These are phyloP conservation scores for Semotilus atromaculatus DNA, from an alignment of 2,797 vertebrate genomes.

Conservation along the genomic window DNA sequence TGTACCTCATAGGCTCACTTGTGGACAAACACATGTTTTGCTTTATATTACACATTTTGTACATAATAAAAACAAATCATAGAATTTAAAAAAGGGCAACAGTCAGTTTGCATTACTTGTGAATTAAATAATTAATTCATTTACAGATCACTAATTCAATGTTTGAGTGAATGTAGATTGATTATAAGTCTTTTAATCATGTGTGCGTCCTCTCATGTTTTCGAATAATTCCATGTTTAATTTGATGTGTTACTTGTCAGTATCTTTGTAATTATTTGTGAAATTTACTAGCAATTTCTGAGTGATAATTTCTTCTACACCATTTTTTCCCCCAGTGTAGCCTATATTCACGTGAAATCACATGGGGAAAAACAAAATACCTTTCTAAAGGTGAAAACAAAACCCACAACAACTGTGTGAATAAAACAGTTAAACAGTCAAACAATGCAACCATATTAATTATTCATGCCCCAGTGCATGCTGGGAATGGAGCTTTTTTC, in stretches of 20 bases:
- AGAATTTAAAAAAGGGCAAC: not conserved
- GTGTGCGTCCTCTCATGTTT: not conserved
- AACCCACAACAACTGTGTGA: not conserved
- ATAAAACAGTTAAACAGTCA: conserved; percentile 17
- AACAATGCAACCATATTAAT: conserved; percentile 14
- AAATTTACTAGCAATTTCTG: not conserved
- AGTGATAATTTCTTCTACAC: not conserved
- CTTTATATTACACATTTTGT: not conserved
- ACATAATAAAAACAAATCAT: not conserved
- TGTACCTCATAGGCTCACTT: not conserved
- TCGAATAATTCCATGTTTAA: not conserved
- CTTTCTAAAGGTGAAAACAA: not conserved
- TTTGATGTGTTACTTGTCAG: not conserved
- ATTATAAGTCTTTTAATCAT: not conserved
- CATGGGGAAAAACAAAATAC: not conserved
- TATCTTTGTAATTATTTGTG: not conserved
- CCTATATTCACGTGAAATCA: not conserved
- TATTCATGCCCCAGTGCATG: conserved; percentile 1
- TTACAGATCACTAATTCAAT: not conserved
- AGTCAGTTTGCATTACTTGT: not conserved
- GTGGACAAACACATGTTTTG: not conserved
- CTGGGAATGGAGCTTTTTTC: conserved; percentile 12
- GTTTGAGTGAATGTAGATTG: not conserved
- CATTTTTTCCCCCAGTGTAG: not conserved
- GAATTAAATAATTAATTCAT: not conserved